Base-by-base conservation (phyloP, 37 sponge, comb jelly and placozoan genomes). In the Oopsacas minuta region DNA sequence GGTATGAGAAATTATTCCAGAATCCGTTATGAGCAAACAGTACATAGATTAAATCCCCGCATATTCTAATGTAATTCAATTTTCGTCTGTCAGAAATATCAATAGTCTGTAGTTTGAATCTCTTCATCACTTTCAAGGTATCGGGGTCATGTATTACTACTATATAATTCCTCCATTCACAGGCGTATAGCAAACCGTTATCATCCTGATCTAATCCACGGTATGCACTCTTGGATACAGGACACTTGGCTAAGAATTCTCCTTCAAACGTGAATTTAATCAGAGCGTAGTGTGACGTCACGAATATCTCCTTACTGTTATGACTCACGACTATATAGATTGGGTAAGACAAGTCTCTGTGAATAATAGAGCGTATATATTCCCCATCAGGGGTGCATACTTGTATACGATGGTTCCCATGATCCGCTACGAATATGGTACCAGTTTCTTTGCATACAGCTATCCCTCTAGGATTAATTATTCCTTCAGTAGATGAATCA, bases 101-200 rank as follows among this genome's bases (percentile, higher is more conserved):
- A 61, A 61, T 34, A 3, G 75, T 61, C 17, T 61, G 7, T 3
- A 61, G 75, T 12, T 10, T 61, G 17, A 61, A 3, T 61, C 75
- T 61, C 20, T n/a, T 61, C 1, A 25, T 34, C 22, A 61, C 75
- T 12, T n/a, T 10, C 3, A 61, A 34, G 17, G 20, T 61, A 34
- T 10, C 22, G 30, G 75, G 75, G 28, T 61, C 75, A 34, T 61
- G 75, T 3, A 12, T n/a, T 3, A 61, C 75, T 25, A 61, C 28
- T n/a, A n/a, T 61, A 34, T 61, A 12, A 12, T 12, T 61, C 75
- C 75, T 61, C 75, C 75, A 61, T 61, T 61, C 75, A 61, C 75
- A 20, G 28, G 75, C 75, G 75, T 61, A 61, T 10, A 61, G 22
- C 5, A 3, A 5, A 5, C 75, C 75, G 5, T 61, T 61, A 5